These are phyloP conservation scores for Agriopis aurantiaria DNA, from an alignment of 2,888 invertebrate genomes.

Conservation along the genomic window DNA sequence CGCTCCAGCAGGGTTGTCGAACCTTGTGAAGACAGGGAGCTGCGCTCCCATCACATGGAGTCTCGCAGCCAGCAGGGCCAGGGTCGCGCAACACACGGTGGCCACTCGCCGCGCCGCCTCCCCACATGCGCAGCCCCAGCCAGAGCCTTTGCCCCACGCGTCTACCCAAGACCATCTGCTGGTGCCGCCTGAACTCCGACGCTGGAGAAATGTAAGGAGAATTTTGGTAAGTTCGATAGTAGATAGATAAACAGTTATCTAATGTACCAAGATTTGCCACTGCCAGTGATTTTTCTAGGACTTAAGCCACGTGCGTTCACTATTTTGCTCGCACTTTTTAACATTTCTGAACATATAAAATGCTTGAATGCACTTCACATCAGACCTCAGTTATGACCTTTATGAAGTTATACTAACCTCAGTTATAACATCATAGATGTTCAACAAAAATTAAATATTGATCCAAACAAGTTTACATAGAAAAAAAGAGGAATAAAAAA, in stretches of 20 bases:
- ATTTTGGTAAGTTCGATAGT: background rate
- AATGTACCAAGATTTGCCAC: too few relatives aligned
- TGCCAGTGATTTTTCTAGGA: too few relatives aligned
- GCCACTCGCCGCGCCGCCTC: conserved; percentile 92
- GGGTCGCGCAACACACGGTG: conserved; percentile 92
- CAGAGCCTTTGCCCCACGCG: conserved; percentile 78
- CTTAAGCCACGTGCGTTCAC: too few relatives aligned
- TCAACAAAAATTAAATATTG: too few relatives aligned
- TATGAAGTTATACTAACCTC: too few relatives aligned
- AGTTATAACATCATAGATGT: too few relatives aligned
- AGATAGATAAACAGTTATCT: background rate
- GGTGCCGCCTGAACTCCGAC: conserved; percentile 64
- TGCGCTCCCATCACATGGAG: conserved; percentile 98
- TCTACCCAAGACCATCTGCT: conserved; percentile 79
- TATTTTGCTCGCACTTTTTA: too few relatives aligned
- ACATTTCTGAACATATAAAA: too few relatives aligned
- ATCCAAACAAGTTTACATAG: too few relatives aligned
- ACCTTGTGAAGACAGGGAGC: conserved; percentile 97
- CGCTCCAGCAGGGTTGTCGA: conserved; percentile 98
- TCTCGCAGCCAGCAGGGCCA: conserved; percentile 92
- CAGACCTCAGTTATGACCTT: too few relatives aligned
- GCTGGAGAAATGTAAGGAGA: conserved; percentile 53
- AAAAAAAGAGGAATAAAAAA: too few relatives aligned
- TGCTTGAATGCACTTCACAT: too few relatives aligned
- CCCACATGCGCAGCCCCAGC: conserved; percentile 81